Base-by-base conservation (phyloP, 2,797 vertebrate genomes). In the Basileuterus tristriatus region DNA sequence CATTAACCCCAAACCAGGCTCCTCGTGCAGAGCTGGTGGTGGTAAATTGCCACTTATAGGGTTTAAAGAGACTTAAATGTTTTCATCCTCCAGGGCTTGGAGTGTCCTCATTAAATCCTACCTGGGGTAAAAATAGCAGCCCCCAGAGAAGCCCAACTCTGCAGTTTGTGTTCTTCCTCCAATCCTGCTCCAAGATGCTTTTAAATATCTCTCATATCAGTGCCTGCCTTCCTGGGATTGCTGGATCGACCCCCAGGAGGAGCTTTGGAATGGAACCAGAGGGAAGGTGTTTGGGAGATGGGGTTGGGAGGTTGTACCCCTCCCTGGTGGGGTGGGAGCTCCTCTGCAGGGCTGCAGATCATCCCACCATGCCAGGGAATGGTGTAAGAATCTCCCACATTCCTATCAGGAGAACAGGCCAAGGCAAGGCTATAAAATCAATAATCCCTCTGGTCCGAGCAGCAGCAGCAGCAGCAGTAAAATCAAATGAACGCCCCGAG, bases 381-480 rank as follows among this genome's bases (percentile, higher is more conserved):
- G 46, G 8, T 32, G 52, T 27, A 11, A 75, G 71, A 43, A 12
- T 37, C 75, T 86, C 74, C 7, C 83, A 59, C 3, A 90, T 87
- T 93, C 67, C 68, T 67, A 12, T 6, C 21, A 6, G 64, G 55
- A 83, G 47, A 59, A 36, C 15, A 26, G 72, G 67, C 91, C 65
- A 34, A 49, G 41, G 74, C 34, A 29, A 89, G 86, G 92, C 83
- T 77, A 13, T 89, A 79, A 62, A 79, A 91, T 47, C 87, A 95
- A 69, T 79, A 91, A 91, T 81, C 12, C 2, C 67, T 53, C 50
- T 68, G 3, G 5, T 67, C 78, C 1, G 1, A 76, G 46, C 10
- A 76, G 83, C 83, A 90, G 89, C 71, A 37, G 76, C 75, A 83
- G 74, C 89, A 83, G 94, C 94, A 90, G 78, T 67, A 71, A 86